Conservation (phyloP, 2,797 vertebrate genomes). For the Falco berigora region DNA sequence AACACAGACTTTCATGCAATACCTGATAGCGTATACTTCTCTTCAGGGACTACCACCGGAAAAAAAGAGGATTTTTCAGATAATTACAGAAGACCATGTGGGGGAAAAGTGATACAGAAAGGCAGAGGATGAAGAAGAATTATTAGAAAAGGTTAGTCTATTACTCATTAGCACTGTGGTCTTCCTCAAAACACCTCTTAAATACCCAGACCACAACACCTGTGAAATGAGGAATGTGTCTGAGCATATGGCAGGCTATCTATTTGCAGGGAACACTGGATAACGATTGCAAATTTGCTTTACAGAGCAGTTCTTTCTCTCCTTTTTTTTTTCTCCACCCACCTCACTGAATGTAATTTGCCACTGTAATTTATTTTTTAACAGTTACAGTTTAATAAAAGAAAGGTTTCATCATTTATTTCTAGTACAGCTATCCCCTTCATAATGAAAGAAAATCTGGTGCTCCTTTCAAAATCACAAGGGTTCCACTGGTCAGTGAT, state of each 20-base stretch:
- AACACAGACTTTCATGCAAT: not conserved
- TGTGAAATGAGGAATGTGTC: accelerated
- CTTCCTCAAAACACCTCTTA: not conserved
- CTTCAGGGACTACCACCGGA: not conserved
- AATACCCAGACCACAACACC: not conserved
- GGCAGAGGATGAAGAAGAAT: not conserved
- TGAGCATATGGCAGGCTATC: not conserved
- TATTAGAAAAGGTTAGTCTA: not conserved
- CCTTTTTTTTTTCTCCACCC: not conserved
- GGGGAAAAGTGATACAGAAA: not conserved
- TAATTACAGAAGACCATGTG: not conserved
- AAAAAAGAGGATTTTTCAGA: not conserved
- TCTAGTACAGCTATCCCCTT: not conserved
- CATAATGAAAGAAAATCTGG: not conserved
- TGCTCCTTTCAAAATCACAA: not conserved
- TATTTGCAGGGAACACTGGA: not conserved
- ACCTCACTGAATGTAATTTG: not conserved
- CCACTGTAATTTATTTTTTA: not conserved
- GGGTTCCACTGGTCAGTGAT: not conserved
- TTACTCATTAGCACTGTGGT: not conserved
- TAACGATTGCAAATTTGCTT: not conserved
- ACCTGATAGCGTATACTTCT: not conserved
- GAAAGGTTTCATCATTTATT: not conserved
- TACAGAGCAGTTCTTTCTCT: not conserved
- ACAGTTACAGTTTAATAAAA: not conserved